Base-by-base conservation (phyloP, 2,888 invertebrate genomes). In the Folsomia manolachei region DNA sequence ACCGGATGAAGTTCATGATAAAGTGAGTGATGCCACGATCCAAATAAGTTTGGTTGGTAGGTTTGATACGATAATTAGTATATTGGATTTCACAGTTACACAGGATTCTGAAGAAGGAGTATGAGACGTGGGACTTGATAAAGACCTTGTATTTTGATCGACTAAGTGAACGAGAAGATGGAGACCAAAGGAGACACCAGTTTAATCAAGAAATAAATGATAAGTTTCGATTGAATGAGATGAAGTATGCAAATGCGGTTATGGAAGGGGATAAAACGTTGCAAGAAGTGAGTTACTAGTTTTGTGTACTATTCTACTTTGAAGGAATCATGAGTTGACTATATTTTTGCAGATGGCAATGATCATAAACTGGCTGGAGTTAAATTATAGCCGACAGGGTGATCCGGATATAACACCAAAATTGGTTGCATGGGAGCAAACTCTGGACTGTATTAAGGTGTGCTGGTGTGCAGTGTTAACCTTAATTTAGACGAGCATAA, bases 391-490 rank as follows among this genome's bases (percentile, higher is more conserved):
- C 0, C 70, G 70, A 27, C 27, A 56, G 23, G 75, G 71, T n/a
- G 25, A 63, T 27, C 79, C 80, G 0, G 78, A 78, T 67, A 60
- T 79, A 18, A 62, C 66, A n/a, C 71, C 71, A 7, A 79, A 76
- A 69, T 64, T 69, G 52, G 73, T 79, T 27, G 77, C 72, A 21
- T 80, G 79, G 79, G 80, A 80, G 63, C 75, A 80, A 23, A 80
- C 80, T 1, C 69, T 71, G 27, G 77, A 78, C 24, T 52, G 66
- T n/a, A 23, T 80, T 51, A 78, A 77, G 68, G 78, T 78, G n/a
- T n/a, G n/a, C n/a, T n/a, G n/a, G n/a, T n/a, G n/a, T n/a, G n/a
- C n/a, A n/a, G n/a, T n/a, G n/a, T n/a, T n/a, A n/a, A n/a, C n/a
- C n/a, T n/a, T n/a, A n/a, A n/a, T n/a, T n/a, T n/a, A n/a, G n/a